Evolutionary conservation across 2,113 vertebrate genomes (phyloP).

Genomic region (Emydocephalus ijimae): DNA sequence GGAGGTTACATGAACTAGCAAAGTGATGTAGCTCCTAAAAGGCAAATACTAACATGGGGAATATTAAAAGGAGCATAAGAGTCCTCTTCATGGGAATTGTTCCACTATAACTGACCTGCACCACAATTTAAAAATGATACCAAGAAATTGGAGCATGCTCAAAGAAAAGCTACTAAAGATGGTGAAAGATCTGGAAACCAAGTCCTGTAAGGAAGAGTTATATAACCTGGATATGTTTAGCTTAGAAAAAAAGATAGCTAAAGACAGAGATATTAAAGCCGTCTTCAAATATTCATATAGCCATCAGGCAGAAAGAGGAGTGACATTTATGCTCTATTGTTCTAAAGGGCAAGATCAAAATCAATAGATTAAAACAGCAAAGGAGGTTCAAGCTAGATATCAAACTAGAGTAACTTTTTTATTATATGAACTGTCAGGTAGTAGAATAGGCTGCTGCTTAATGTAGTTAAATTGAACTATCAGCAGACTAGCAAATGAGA

Average conservation of each 20-base stretch:
- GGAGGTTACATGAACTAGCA: background rate
- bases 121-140: background rate
- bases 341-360: background rate
- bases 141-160: background rate
- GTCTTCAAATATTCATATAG: background rate
- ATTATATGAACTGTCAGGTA: background rate
- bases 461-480: background rate
- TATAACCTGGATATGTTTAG: background rate
- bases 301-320: background rate
- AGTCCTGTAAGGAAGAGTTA: background rate
- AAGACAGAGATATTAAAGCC: background rate
- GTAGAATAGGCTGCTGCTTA: background rate
- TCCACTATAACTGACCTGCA: background rate
- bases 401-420: background rate
- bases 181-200: background rate
- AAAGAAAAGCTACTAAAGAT: background rate
- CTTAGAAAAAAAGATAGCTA: background rate
- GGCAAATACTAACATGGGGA: background rate
- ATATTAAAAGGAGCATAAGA: background rate
- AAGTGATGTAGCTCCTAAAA: background rate
- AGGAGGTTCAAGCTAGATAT: background rate
- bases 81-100: background rate
- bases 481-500: background rate
- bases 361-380: background rate
- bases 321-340: background rate